These are phyloP conservation scores for Gallinago undulata DNA, from an alignment of 2,113 vertebrate genomes.

Conservation along the genomic window DNA sequence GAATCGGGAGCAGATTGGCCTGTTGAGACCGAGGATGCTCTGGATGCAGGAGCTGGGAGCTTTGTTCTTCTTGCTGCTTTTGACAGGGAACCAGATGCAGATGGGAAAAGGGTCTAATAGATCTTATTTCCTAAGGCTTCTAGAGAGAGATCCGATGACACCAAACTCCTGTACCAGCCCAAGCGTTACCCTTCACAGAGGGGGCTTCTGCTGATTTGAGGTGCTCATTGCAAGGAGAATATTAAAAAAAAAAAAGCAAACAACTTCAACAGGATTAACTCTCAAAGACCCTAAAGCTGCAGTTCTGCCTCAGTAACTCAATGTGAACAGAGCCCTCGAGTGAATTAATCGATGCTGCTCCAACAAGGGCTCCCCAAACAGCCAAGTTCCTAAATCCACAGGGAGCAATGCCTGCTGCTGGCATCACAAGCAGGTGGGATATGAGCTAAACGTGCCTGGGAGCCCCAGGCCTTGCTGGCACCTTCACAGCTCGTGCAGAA, in stretches of 20 bases:
- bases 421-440: background rate
- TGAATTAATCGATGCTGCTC: background rate
- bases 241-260: background rate
- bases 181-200: background rate
- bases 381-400: background rate
- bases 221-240: background rate
- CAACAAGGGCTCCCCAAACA: background rate
- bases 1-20: rapidly evolving
- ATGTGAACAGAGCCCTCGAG: background rate
- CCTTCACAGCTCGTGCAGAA: background rate
- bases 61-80: background rate
- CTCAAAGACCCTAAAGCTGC: background rate
- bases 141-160: background rate
- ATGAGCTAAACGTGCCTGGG: background rate
- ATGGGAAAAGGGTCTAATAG: background rate
- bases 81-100: background rate
- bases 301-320: background rate
- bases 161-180: background rate
- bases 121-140: background rate
- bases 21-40: background rate
- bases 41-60: background rate
- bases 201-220: background rate
- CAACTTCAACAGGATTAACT: background rate
- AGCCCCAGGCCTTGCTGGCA: background rate
- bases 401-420: background rate